Base-by-base conservation (phyloP, 2,797 vertebrate species). In the Mycteria americana region DNA sequence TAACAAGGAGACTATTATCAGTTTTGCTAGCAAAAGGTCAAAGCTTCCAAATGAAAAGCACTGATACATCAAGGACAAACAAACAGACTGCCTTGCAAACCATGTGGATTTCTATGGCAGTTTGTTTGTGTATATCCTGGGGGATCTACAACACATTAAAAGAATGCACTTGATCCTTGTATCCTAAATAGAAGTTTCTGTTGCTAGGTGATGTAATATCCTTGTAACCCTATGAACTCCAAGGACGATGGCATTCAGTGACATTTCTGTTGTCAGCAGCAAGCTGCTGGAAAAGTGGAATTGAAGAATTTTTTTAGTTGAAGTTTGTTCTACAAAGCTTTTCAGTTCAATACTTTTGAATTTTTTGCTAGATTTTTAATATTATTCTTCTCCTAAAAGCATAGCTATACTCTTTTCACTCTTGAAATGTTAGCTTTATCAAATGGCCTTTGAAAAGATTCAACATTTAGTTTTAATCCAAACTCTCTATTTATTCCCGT, bases 191-290 rank as follows among this genome's bases (percentile, higher is more conserved):
- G 80, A 77, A 68, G 24, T 63, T 96, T 80, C 81, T 94, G 90
- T 94, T 96, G 90, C 91, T 96, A 95, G 68, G 94, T 94, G 88
- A 95, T 89, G 93, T 62, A 95, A 95, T 93, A 91, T 75, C 56
- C 35, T 75, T 89, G 72, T 72, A 94, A 95, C 64, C 57, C 84
- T 62, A 85, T 4, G 45, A 93, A 91, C 57, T 85, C 68, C 86
- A 93, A 97, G 92, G 88, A 94, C 31, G 16, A 91, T 68, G 82
- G 53, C 21, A 37, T 85, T 85, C 78, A 59, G 41, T 62, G 65
- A 87, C 73, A 92, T 95, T 96, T 89, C 63, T 21, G 4, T 79
- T 89, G 50, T 89, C 35, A 76, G 28, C 11, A 75, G 31, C 19
- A 79, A 90, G 43, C 30, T 78, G 18, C 28, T 86, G 67, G 11